Evolutionary conservation across 2,888 invertebrate genomes (phyloP).

Genomic region (Camptogramma bilineatum): DNA sequence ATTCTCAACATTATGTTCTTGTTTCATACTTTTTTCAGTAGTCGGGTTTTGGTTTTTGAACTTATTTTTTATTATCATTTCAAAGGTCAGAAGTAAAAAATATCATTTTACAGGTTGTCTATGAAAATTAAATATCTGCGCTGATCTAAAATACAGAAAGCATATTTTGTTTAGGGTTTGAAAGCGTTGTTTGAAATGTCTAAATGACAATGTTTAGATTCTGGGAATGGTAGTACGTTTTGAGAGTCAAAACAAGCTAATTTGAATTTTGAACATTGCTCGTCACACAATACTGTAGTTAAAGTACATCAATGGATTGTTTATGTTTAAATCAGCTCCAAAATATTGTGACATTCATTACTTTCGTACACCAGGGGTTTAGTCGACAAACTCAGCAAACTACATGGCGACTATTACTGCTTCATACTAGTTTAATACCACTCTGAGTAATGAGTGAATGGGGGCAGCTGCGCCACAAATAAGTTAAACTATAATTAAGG

Average conservation of each 20-base stretch:
- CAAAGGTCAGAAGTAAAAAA: too few species aligned
- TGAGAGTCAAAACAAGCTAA: background rate
- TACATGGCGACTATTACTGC: slow-evolving; percentile 2
- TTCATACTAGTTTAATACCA: slow-evolving; percentile 26
- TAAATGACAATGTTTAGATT: background rate
- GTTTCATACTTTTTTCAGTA: too few species aligned
- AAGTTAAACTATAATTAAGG: slow-evolving; percentile 83
- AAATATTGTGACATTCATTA: background rate
- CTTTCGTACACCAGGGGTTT: background rate
- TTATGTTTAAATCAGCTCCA: background rate
- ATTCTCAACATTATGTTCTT: too few species aligned
- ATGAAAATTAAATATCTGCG: too few species aligned
- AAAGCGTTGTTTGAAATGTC: too few species aligned
- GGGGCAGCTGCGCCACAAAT: slow-evolving; percentile 68
- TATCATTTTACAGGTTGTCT: too few species aligned
- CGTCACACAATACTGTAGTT: background rate
- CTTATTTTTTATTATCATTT: too few species aligned
- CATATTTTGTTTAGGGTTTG: too few species aligned
- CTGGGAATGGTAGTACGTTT: background rate
- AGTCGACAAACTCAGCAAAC: background rate
- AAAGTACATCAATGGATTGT: background rate
- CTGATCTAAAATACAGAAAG: too few species aligned
- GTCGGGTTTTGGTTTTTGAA: too few species aligned
- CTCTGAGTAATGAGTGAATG: slow-evolving; percentile 43
- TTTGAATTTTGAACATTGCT: background rate